Conservation (phyloP, 2,888 invertebrate species). For the Aleiodes alternator region DNA sequence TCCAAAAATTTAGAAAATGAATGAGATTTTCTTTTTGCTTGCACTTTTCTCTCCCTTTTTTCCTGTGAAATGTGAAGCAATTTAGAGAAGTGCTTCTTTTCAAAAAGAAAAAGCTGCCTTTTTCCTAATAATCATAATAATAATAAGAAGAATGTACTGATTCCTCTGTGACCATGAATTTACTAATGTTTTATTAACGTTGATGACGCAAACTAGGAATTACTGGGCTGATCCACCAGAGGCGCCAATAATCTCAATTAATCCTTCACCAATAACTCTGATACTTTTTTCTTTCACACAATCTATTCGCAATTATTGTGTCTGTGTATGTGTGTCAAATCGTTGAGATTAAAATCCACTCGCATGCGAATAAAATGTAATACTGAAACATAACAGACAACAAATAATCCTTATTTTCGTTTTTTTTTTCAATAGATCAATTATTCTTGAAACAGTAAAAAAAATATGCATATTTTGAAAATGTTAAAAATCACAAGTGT, state of each 20-base stretch:
- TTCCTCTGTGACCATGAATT: background rate
- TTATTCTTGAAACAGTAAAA: too few species aligned
- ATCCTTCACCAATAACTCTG: background rate
- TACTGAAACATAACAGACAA: too few species aligned
- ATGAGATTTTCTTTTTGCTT: conserved; percentile 9
- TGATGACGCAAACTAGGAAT: conserved; percentile 15
- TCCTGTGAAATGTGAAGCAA: background rate
- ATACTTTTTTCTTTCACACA: background rate
- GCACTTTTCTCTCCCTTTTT: background rate
- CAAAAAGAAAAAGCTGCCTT: background rate
- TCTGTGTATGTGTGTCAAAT: too few species aligned
- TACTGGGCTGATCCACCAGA: conserved; percentile 20
- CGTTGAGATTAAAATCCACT: too few species aligned
- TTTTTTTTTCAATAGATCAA: too few species aligned
- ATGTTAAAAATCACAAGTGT: too few species aligned
- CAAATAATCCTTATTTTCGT: too few species aligned
- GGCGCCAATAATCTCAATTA: conserved; percentile 27
- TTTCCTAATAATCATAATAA: background rate
- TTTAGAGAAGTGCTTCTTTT: background rate
- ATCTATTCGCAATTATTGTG: too few species aligned
- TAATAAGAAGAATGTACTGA: too few species aligned
- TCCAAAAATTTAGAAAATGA: too few species aligned
- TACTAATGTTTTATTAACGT: background rate
- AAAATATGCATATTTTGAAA: too few species aligned
- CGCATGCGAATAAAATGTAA: too few species aligned